Evolutionary conservation across 2,797 vertebrate species (phyloP).

Genomic region (Anisognathus igniventris): DNA sequence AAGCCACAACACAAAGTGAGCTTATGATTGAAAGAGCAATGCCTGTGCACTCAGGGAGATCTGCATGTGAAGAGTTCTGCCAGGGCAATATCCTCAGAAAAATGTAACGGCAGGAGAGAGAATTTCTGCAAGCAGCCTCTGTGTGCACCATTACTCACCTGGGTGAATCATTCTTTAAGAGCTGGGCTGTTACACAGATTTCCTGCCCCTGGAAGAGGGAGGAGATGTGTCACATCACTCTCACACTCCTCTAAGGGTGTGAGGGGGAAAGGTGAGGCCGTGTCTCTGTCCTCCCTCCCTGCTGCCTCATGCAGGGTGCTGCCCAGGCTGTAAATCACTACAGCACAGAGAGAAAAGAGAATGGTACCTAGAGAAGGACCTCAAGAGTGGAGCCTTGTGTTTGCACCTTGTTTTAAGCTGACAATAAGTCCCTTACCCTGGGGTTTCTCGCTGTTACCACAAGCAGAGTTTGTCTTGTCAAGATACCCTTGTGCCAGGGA

Average conservation of each 20-base stretch:
- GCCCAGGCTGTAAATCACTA: not conserved
- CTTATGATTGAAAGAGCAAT: not conserved
- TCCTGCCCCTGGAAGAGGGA: not conserved
- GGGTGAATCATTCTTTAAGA: not conserved
- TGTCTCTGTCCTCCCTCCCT: rapidly evolving
- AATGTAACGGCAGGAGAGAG: not conserved
- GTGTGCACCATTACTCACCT: not conserved
- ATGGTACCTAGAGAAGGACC: not conserved
- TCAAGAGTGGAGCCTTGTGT: not conserved
- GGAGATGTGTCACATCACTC: rapidly evolving
- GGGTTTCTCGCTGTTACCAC: not conserved
- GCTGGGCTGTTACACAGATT: not conserved
- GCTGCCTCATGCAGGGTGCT: not conserved
- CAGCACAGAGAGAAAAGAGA: not conserved
- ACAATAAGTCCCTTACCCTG: rapidly evolving
- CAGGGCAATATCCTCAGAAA: not conserved
- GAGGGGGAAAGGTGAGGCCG: not conserved
- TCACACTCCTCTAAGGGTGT: not conserved
- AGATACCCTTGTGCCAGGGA: not conserved
- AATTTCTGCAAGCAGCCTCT: not conserved
- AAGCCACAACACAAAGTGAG: not conserved
- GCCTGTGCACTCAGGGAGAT: not conserved
- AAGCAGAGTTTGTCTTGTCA: not conserved
- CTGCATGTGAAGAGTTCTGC: not conserved
- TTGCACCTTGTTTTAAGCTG: not conserved